Percentiles rank a stretch among this genome's conserved stretches.
phyloP scores from a whole-genome alignment of 2,113 vertebrate species.

The Nycticorax nycticorax region DNA sequence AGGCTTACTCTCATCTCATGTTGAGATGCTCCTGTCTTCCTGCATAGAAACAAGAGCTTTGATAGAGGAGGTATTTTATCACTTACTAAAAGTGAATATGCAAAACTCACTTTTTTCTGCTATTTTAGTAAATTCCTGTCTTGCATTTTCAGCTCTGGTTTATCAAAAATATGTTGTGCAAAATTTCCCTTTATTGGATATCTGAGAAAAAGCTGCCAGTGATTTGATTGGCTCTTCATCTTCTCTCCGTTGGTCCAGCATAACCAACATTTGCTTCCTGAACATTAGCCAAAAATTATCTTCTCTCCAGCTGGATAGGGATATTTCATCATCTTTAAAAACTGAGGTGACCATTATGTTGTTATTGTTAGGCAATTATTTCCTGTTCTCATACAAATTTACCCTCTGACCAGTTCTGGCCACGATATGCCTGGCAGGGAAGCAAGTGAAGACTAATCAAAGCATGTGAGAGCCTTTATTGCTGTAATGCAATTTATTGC shows the following conservation, averaged over 20 bases:
- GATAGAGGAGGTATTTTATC: neutral
- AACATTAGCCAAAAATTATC: neutral
- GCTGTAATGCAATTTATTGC: neutral
- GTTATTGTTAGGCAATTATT: conserved; percentile 44
- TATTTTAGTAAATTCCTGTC: neutral
- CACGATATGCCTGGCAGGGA: neutral
- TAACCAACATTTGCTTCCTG: conserved; percentile 18
- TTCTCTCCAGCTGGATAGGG: conserved; percentile 23
- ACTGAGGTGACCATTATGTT: conserved; percentile 40
- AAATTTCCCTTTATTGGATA: neutral
- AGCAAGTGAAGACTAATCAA: neutral
- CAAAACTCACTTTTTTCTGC: neutral
- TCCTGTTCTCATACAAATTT: neutral
- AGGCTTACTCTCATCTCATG: neutral
- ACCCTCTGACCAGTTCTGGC: neutral
- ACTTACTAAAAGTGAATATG: neutral
- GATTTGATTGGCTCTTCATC: neutral
- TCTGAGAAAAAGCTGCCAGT: neutral
- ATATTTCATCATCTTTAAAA: conserved; percentile 49
- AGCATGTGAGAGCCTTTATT: neutral
- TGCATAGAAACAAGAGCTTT: neutral
- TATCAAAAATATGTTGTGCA: neutral
- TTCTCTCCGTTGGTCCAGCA: neutral
- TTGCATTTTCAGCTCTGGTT: neutral
- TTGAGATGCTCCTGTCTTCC: neutral